These are phyloP conservation scores for Erpobdella octoculata DNA, from an alignment of 2,888 invertebrate genomes.

Conservation along the genomic window DNA sequence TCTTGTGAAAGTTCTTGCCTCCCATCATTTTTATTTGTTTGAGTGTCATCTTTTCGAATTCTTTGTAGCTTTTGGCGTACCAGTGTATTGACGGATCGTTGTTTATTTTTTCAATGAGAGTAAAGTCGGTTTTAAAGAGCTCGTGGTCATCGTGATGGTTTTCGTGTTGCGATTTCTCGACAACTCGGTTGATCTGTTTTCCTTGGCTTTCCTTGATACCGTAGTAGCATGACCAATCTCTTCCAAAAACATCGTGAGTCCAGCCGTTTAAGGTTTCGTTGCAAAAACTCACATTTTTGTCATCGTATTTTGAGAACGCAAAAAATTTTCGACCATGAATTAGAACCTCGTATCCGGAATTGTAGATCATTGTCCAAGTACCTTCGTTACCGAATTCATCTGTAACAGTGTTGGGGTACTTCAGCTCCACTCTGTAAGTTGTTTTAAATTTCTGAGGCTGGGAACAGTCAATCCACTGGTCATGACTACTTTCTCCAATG, in stretches of 20 bases:
- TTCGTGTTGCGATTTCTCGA: no score
- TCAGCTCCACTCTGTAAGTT: constrained; percentile 42
- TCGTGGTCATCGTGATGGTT: not conserved
- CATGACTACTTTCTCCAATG: constrained; percentile 38
- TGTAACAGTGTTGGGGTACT: constrained; percentile 52
- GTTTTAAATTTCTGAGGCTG: no score
- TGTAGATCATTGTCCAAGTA: constrained; percentile 56
- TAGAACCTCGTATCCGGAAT: constrained; percentile 48
- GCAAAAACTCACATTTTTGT: constrained; percentile 49
- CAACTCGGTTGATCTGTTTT: no score
- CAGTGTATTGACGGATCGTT: not conserved
- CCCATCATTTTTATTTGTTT: not conserved
- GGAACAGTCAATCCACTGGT: constrained; percentile 1
- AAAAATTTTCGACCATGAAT: constrained; percentile 50
- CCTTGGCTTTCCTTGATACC: constrained; percentile 46
- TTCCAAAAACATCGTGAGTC: constrained; percentile 53
- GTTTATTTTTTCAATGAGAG: constrained; percentile 11
- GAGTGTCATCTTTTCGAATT: constrained; percentile 11
- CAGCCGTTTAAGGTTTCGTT: constrained; percentile 52
- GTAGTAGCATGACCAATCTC: constrained; percentile 54
- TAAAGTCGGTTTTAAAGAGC: not conserved
- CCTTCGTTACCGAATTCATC: constrained; percentile 54
- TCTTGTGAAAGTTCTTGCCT: no score
- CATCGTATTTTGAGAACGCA: constrained; percentile 53
- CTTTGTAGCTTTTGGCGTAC: not conserved